Conservation (phyloP, 2,797 vertebrate species). For the Gymnoscopelus microlampas region DNA sequence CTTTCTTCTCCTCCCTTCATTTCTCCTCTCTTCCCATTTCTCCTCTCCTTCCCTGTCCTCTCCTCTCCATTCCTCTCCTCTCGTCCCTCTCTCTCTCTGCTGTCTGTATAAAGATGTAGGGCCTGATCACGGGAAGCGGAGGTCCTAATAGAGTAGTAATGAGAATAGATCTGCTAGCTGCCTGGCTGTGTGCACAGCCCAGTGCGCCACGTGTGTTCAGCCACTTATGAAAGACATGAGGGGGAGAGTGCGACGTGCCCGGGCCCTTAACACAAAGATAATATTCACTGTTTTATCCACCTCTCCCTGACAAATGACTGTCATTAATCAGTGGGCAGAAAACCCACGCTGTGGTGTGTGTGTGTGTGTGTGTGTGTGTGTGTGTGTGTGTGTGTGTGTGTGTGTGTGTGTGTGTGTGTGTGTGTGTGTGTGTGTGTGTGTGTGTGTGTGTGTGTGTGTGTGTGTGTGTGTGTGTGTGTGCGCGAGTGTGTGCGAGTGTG, state of each 20-base stretch:
- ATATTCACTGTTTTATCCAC: constrained; percentile 81
- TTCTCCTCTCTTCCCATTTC: constrained; percentile 16
- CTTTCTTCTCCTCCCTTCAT: constrained; percentile 34
- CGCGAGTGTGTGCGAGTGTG: neutral
- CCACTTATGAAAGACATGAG: constrained; percentile 78
- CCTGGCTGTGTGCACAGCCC: constrained; percentile 61
- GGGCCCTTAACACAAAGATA: constrained; percentile 76
- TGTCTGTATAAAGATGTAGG: constrained; percentile 72
- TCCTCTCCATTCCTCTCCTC: neutral
- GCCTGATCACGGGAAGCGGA: constrained; percentile 78
- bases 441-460: neutral
- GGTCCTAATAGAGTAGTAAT: constrained; percentile 79
- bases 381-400: constrained; percentile 15
- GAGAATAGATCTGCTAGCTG: constrained; percentile 77
- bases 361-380: constrained; percentile 23
- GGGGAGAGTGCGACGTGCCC: constrained; percentile 63
- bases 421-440: constrained; percentile 5
- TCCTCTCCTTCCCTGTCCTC: too few species aligned
- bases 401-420: constrained; percentile 5
- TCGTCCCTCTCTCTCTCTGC: constrained; percentile 29
- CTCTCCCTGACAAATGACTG: constrained; percentile 78
- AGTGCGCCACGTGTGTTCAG: constrained; percentile 64
- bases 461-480: neutral
- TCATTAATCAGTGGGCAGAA: constrained; percentile 75
- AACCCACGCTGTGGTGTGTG: constrained; percentile 34